Base-by-base conservation (phyloP, 2,888 invertebrate species). In the Campoletis raptor region DNA sequence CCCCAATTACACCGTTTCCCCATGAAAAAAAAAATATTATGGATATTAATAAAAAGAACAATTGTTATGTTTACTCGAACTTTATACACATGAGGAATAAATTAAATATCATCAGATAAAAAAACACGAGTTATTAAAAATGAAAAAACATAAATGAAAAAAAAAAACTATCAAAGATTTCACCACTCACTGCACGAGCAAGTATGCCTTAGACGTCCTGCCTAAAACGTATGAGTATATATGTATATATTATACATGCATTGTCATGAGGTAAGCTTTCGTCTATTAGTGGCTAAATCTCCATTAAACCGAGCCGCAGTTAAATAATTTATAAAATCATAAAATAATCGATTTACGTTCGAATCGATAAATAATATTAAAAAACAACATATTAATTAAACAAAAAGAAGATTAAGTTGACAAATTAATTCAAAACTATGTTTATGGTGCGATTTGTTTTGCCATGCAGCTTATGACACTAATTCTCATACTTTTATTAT, bases 221-320 rank as follows among this genome's bases (percentile, higher is more conserved):
- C 80, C 79, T 83, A 79, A 83, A 85, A 70, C 76, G 83, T 85
- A 86, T 88, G 85, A 79, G 54, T 42, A n/a, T 36, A 54, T 73
- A 83, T 78, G 24, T 76, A 69, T 76, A 69, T 15, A 78, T 40
- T 24, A 30, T 61, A 83, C 74, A 79, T 80, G 73, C 83, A 77
- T 87, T 88, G 64, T 85, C 72, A 84, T 57, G 87, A 89, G 89
- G 89, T 89, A 89, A 89, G 88, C 86, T 88, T 88, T 80, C 81
- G 81, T 87, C 54, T 85, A 78, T 82, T 73, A 74, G 79, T 85
- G 69, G 83, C 83, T 69, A 69, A 81, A 30, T 83, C 40, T 69
- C 69, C 70, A 78, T 79, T 40, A 66, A 78, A 66, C 24, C 24
- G 37, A 42, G 57, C 42, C 74, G 57, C 42, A 57, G 61, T 57